phyloP scores from a whole-genome alignment of 2,888 invertebrate species.

The Athetis lepigone region DNA sequence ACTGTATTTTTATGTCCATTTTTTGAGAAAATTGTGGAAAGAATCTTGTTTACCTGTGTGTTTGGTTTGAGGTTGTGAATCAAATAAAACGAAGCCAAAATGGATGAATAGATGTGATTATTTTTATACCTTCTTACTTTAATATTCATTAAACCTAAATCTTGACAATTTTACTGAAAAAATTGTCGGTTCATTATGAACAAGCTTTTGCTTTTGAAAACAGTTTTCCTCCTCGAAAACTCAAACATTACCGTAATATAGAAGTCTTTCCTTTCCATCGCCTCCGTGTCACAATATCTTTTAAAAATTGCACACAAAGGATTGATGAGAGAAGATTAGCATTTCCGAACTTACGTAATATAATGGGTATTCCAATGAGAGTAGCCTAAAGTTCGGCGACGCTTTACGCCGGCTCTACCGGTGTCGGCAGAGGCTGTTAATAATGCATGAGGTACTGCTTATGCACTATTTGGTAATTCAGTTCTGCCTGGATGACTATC shows the following conservation, averaged over 20 bases:
- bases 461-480: conserved; percentile 9
- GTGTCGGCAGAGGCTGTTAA: not conserved
- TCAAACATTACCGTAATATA: not conserved
- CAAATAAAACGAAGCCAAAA: not conserved
- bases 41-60: too few relatives aligned
- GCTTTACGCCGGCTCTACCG: not conserved
- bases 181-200: not conserved
- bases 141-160: not conserved
- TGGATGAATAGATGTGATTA: too few relatives aligned
- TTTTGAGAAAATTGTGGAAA: not conserved
- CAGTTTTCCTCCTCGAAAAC: not conserved
- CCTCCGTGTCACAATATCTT: not conserved
- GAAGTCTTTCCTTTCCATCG: not conserved
- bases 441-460: conserved; percentile 34
- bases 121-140: not conserved
- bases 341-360: not conserved
- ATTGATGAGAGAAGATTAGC: not conserved
- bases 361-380: not conserved
- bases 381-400: not conserved
- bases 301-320: not conserved
- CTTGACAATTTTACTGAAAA: not conserved
- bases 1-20: not conserved
- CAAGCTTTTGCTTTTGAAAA: not conserved
- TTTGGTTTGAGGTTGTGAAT: not conserved
- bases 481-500: not conserved